Conservation (phyloP, 2,797 vertebrate genomes). For the Thaleichthys pacificus region DNA sequence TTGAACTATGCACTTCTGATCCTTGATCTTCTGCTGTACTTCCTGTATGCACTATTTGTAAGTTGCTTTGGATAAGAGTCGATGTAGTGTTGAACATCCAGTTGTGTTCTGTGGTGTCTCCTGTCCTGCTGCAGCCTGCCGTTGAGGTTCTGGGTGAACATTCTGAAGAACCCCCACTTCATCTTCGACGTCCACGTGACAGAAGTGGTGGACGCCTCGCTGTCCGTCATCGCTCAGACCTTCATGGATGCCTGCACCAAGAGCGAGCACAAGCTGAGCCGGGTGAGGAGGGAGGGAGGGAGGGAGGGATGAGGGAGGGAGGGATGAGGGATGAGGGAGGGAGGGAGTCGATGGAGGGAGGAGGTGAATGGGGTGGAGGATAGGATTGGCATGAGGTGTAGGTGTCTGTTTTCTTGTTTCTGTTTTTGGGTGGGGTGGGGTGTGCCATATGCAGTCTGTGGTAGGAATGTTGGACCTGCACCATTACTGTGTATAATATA, state of each 20-base stretch:
- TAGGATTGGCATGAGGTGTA: background rate
- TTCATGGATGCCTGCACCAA: conserved; percentile 99
- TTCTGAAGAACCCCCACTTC: conserved; percentile 98
- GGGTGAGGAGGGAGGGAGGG: conserved; percentile 76
- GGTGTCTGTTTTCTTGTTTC: background rate
- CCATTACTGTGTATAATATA: background rate
- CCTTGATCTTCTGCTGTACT: no score
- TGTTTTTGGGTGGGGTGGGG: no score
- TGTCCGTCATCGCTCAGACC: conserved; percentile 98
- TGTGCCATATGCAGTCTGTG: no score
- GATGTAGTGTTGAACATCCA: no score
- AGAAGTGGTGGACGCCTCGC: conserved; percentile 94
- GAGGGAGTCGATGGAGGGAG: background rate
- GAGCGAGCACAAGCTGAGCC: conserved; percentile 98
- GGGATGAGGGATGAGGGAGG: background rate
- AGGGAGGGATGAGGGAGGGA: background rate
- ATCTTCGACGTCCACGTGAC: conserved; percentile 96
- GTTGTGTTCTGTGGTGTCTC: background rate
- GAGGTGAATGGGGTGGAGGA: background rate
- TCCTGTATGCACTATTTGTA: no score
- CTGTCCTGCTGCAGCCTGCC: conserved; percentile 78
- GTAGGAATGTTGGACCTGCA: no score
- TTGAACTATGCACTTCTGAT: no score
- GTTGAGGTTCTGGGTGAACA: conserved; percentile 98
- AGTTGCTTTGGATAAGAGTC: no score